Conservation (phyloP, 2,797 vertebrate genomes). For the Smutsia temminckii region DNA sequence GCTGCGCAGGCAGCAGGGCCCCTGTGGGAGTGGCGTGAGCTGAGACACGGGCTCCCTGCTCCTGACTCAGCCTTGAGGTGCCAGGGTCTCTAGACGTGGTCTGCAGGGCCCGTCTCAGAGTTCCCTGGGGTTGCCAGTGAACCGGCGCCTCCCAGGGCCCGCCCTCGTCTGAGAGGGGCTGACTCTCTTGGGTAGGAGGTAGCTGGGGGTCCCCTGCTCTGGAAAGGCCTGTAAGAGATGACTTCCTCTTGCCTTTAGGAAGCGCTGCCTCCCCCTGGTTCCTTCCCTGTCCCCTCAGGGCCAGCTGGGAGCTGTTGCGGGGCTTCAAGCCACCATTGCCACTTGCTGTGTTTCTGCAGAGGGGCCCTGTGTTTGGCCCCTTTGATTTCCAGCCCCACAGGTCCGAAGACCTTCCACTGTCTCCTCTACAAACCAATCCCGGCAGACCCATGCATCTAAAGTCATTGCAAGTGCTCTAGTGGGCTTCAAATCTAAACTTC, state of each 20-base stretch:
- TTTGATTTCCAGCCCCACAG: background rate
- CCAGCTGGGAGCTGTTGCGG: background rate
- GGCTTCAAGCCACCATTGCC: background rate
- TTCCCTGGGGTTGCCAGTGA: background rate
- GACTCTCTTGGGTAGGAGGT: background rate
- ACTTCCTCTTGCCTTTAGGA: background rate
- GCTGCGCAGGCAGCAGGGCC: background rate
- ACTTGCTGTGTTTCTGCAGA: background rate
- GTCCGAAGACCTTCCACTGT: background rate
- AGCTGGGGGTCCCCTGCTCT: too few species aligned
- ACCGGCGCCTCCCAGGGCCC: too few species aligned
- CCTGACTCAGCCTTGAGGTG: background rate
- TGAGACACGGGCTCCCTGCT: background rate
- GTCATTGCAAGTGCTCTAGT: background rate
- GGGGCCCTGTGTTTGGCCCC: background rate
- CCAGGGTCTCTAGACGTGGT: background rate
- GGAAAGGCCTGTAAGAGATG: background rate
- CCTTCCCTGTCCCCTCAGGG: background rate
- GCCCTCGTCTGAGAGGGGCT: background rate
- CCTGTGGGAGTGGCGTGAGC: background rate
- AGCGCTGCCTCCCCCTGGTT: background rate
- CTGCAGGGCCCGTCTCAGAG: background rate
- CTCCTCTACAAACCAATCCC: background rate
- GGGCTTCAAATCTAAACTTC: background rate
- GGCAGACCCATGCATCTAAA: background rate